Percentiles rank a stretch among this genome's conserved stretches.
These are phyloP conservation scores for Protaetia brevitarsis DNA, from an alignment of 1,140 invertebrate species.

Conservation along the genomic window DNA sequence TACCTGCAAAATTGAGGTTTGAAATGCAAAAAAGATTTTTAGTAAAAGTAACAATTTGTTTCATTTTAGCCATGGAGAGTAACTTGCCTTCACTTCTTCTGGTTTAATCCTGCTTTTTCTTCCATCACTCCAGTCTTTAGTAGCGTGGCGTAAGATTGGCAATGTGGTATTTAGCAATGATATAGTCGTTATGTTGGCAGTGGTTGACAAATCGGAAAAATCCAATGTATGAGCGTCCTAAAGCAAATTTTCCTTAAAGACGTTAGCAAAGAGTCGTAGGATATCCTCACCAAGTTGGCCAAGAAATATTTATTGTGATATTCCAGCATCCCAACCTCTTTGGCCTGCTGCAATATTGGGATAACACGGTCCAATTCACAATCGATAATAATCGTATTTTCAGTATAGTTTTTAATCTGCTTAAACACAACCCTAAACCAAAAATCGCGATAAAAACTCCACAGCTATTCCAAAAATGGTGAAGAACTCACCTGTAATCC, in stretches of 20 bases:
- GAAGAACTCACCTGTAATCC: slow-evolving; percentile 59
- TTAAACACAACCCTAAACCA: neutral
- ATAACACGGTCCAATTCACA: slow-evolving; percentile 65
- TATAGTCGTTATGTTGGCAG: slow-evolving; percentile 72
- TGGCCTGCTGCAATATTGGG: slow-evolving; percentile 69
- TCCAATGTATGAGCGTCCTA: slow-evolving; percentile 44
- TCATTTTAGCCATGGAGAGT: no score
- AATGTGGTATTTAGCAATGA: slow-evolving; percentile 65
- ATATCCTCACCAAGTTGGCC: slow-evolving; percentile 50
- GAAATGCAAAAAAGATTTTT: neutral
- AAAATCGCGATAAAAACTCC: neutral
- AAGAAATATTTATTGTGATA: slow-evolving; percentile 65
- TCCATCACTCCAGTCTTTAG: neutral
- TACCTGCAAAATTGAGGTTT: neutral
- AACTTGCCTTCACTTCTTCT: neutral
- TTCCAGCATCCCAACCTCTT: slow-evolving; percentile 75
- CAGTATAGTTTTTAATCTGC: neutral
- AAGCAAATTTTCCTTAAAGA: slow-evolving; percentile 21
- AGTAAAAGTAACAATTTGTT: neutral
- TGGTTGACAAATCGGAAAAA: slow-evolving; percentile 46
- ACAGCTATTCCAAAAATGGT: neutral
- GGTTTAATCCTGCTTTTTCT: neutral
- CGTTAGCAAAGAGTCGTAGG: neutral
- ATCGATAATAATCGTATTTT: slow-evolving; percentile 67
- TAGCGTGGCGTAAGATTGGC: slow-evolving; percentile 9